Base-by-base conservation (phyloP, 2,113 vertebrate genomes). In the Suricata suricatta region DNA sequence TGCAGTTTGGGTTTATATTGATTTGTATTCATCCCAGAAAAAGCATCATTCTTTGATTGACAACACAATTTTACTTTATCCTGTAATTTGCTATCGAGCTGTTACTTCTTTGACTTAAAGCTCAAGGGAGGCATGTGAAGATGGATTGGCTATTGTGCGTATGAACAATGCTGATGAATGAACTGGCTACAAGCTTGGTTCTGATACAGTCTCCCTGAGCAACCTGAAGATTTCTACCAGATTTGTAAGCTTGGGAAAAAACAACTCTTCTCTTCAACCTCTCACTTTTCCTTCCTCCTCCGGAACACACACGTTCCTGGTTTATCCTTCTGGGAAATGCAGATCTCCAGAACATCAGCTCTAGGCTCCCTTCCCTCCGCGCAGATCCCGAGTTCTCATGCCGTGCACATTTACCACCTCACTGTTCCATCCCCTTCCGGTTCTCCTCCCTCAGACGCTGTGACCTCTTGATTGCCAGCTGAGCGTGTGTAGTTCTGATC, bases 21-120 rank as follows among this genome's bases (percentile, higher is more conserved):
- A 63, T 93, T 74, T 29, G 47, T 41, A 1, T 83, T 77, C n/a
- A 71, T 76, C 35, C n/a, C 8, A 10, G 90, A 85, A 44, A 85
- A 90, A 84, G 38, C 23, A 15, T n/a, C 44, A 27, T 81, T 92
- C 72, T 85, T 88, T 17, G 52, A 31, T 57, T 88, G 52, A 69
- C 54, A 86, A 35, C 66, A 96, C 60, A 68, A 54, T 91, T 93
- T 79, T 47, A n/a, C 68, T 69, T n/a, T 66, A 71, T 88, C 88
- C 35, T 95, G 8, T 82, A 52, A 85, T 89, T 79, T n/a, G 27
- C 74, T 93, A 63, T 33, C 57, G 68, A 86, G 35, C 7, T 72
- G 12, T 82, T 52, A 54, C 10, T 76, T 85, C 27, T 96, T 79
- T 54, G n/a, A 89, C 29, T 83, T 87, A 92, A 84, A 84, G 69